These are phyloP conservation scores for Sinodicranocentrus sp. DNA, from an alignment of 2,888 invertebrate species.

Conservation along the genomic window DNA sequence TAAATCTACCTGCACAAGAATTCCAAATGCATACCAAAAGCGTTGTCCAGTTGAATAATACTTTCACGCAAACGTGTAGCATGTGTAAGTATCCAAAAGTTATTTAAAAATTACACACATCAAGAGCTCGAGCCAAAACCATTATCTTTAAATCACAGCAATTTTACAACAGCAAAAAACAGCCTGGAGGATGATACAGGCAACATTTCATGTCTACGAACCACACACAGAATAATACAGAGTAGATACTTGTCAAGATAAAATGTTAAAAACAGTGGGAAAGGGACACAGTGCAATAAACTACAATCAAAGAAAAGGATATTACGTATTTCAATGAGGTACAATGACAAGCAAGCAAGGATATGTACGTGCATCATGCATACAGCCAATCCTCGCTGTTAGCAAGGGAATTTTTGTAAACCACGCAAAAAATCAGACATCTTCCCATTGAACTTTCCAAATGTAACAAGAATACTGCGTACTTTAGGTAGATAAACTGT, in stretches of 20 bases:
- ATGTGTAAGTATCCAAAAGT: not conserved
- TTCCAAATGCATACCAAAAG: too few species aligned
- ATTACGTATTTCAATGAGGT: not conserved
- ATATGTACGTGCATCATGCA: not conserved
- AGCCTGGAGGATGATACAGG: slow-evolving; percentile 13
- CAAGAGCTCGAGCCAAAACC: not conserved
- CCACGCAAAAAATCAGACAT: slow-evolving; percentile 9
- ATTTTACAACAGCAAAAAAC: not conserved
- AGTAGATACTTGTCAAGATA: not conserved
- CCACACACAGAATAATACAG: not conserved
- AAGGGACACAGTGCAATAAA: slow-evolving; percentile 34
- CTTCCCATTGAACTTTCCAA: slow-evolving; percentile 19
- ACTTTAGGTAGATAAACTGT: too few species aligned
- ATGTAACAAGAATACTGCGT: not conserved
- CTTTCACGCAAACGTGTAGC: too few species aligned
- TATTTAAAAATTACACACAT: slow-evolving; percentile 11
- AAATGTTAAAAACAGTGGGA: not conserved
- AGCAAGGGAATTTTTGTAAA: slow-evolving; percentile 10
- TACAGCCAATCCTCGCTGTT: not conserved
- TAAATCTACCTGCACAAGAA: too few species aligned
- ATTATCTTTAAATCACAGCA: slow-evolving; percentile 8
- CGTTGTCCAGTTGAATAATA: too few species aligned
- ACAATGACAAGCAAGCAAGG: not conserved
- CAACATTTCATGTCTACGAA: not conserved
- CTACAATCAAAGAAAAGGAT: slow-evolving; percentile 35